Conservation (phyloP, 2,113 vertebrate species). For the Heterochromis multidens region DNA sequence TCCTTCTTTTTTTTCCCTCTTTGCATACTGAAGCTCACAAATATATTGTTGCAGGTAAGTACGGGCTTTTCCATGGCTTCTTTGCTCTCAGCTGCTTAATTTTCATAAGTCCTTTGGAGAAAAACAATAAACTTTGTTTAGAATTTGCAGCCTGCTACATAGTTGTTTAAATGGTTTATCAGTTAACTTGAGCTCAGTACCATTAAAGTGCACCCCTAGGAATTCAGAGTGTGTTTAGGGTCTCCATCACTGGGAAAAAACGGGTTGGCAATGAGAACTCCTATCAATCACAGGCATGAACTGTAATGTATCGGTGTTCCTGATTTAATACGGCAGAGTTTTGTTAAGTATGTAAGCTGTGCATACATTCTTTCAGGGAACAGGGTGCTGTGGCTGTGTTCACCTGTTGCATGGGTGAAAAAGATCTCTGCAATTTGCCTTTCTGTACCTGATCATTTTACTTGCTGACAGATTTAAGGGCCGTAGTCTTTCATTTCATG, state of each 20-base stretch:
- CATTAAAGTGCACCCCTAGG: background rate
- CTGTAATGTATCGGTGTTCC: background rate
- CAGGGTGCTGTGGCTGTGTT: background rate
- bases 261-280: background rate
- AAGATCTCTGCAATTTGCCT: background rate
- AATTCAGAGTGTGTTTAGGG: background rate
- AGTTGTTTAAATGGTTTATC: background rate
- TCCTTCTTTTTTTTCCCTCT: background rate
- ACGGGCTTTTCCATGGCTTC: constrained; percentile 1
- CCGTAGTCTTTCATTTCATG: background rate
- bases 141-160: background rate
- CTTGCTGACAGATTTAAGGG: background rate
- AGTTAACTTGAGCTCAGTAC: constrained; percentile 1
- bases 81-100: background rate
- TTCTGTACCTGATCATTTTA: background rate
- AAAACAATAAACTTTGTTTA: background rate
- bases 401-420: background rate
- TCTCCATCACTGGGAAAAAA: background rate
- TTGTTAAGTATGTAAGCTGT: background rate
- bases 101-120: background rate
- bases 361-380: background rate
- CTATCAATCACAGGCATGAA: background rate
- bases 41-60: constrained; percentile 85
- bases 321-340: constrained; percentile 1
- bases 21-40: constrained; percentile 84